Base-by-base conservation (phyloP, 1,140 invertebrate species). In the Hormaphis cornu region DNA sequence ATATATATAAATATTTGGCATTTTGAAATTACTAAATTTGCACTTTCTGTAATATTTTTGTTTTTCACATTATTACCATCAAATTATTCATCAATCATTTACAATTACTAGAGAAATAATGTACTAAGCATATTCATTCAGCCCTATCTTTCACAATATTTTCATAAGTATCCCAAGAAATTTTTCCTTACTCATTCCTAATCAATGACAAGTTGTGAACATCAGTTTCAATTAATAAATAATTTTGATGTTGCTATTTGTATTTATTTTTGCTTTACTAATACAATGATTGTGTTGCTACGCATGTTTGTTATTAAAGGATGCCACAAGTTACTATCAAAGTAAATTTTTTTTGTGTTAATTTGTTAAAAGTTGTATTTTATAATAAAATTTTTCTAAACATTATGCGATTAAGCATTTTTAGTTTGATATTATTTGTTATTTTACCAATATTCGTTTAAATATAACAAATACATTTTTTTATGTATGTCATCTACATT, bases 211-310 rank as follows among this genome's bases (percentile, higher is more conserved):
- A 37, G 18, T 66, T 63, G 10, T 66, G 35, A 48, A 20, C 18
- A 14, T 20, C 28, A 40, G 33, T 35, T 66, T 22, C 33, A 48
- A 66, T 50, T 63, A 22, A 63, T 63, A 46, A 46, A 63, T 63
- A n/a, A 44, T 35, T 22, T 66, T 66, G 61, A 66, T 66, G 61
- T 66, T 66, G 61, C 61, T 66, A 66, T 66, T 66, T 66, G 61
- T 66, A 50, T 33, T 66, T 50, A 66, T 50, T 48, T n/a, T 50
- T 66, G 61, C 61, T 66, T 61, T 50, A 66, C 44, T 66, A 66
- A 66, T 66, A 66, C 28, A 35, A 44, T 66, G 44, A 66, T 48
- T 50, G 44, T 66, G 61, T 66, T 66, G 61, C 61, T 66, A 66
- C 26, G 61, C 61, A 30, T 66, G 61, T 66, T 66, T 35, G 33